Base-by-base conservation (phyloP, 2,797 vertebrate species). In the Hephaestus fuliginosus region DNA sequence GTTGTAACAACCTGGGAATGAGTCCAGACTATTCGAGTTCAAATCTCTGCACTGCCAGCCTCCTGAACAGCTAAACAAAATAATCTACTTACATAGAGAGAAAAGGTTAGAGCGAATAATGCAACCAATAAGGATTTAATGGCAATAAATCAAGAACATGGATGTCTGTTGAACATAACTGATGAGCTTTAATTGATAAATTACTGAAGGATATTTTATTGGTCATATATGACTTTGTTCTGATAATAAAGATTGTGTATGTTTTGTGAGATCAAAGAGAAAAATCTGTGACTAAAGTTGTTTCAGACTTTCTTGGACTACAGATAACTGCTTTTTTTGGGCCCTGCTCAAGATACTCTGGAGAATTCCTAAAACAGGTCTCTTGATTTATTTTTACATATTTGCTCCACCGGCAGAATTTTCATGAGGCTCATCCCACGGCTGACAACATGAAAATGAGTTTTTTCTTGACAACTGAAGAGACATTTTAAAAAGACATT, bases 61-160 rank as follows among this genome's bases (percentile, higher is more conserved):
- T 73, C 62, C 28, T 70, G 28, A 25, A 25, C 25, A 64, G 56
- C 58, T 56, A 3, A 84, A 72, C 11, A 17, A 53, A 70, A 73
- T 78, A 77, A 87, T 78, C 84, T 65, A 20, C 58, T 87, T 67
- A 63, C 46, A 69, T 17, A 65, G 18, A 67, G 49, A 88, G 36
- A 61, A 61, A 76, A 78, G 6, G 22, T 60, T 48, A 9, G n/a
- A 14, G 53, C 22, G 39, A 56, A 51, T 17, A 63, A 6, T 2
- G 5, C 39, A 41, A 15, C 2, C 20, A 25, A 44, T 25, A 33
- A 36, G 17, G 22, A 55, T 67, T 70, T 25, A 52, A 46, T 14
- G 33, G 49, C 12, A 22, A 46, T 36, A 13, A 4, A 70, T 48
- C 14, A n/a, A 30, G 13, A 30, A 8, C 14, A 1, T 36, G 5